Percentiles rank a stretch among this genome's conserved stretches.
Conservation (phyloP, 1,140 invertebrate genomes). For the Sitophilus oryzae region DNA sequence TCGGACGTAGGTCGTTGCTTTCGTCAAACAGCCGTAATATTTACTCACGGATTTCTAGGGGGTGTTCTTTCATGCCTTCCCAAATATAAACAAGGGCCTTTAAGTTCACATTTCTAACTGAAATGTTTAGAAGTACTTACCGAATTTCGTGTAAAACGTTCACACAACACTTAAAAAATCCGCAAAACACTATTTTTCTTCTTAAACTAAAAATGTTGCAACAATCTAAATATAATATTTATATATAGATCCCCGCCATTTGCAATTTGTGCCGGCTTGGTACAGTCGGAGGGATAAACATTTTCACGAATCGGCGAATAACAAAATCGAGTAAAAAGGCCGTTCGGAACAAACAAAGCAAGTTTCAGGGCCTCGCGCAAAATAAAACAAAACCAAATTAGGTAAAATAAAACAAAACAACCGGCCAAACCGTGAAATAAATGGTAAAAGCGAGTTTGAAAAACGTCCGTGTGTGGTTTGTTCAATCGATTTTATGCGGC, state of each 20-base stretch:
- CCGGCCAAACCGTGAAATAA: constrained; percentile 2
- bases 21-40: constrained; percentile 32
- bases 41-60: constrained; percentile 35
- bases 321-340: constrained; percentile 25
- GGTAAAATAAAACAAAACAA: constrained; percentile 16
- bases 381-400: constrained; percentile 18
- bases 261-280: constrained; percentile 37
- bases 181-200: constrained; percentile 24
- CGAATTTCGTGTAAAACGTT: constrained; percentile 21
- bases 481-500: constrained; percentile 15
- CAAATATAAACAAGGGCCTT: constrained; percentile 29
- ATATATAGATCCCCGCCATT: constrained; percentile 40
- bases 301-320: constrained; percentile 10
- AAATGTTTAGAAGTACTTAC: constrained; percentile 22
- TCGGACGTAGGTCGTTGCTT: constrained; percentile 35
- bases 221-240: constrained; percentile 39
- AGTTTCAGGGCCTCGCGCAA: constrained; percentile 16
- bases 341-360: constrained; percentile 17
- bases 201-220: constrained; percentile 32
- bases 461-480: constrained; percentile 12
- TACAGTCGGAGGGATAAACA: constrained; percentile 31
- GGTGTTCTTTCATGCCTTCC: constrained; percentile 32
- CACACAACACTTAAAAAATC: constrained; percentile 16
- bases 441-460: constrained; percentile 8
- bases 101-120: background rate